Conservation (phyloP, 1,140 invertebrate species). For the Meloidogyne chitwoodi region DNA sequence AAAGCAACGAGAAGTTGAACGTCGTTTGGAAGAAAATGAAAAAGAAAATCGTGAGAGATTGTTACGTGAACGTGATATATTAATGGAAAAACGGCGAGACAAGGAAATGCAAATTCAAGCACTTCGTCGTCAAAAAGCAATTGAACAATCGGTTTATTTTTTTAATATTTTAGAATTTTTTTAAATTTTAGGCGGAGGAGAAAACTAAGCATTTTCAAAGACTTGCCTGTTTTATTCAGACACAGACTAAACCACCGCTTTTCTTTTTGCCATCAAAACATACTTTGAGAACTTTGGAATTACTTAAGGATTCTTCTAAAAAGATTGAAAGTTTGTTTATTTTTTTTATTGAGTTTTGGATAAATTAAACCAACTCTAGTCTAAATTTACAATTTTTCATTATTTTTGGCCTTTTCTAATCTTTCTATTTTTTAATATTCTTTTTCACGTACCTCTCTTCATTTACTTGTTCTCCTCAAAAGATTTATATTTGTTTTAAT, state of each 20-base stretch:
- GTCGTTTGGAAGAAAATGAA: constrained; percentile 84
- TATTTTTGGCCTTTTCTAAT: too few relatives aligned
- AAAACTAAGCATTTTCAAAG: constrained; percentile 78
- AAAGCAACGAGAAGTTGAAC: constrained; percentile 80
- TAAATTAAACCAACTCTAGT: too few relatives aligned
- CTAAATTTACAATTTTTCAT: too few relatives aligned
- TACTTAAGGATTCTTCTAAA: constrained; percentile 40
- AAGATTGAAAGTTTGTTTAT: constrained; percentile 35
- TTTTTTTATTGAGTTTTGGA: neutral
- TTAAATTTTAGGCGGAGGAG: constrained; percentile 67
- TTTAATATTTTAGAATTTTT: neutral
- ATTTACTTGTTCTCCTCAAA: too few relatives aligned
- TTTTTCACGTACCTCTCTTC: too few relatives aligned
- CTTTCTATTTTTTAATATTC: too few relatives aligned
- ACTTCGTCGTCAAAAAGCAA: constrained; percentile 82
- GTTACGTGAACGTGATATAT: constrained; percentile 75
- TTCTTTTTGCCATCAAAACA: constrained; percentile 79
- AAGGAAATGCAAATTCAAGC: constrained; percentile 81
- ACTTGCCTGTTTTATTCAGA: constrained; percentile 78
- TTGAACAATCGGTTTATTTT: constrained; percentile 61
- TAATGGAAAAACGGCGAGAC: constrained; percentile 77
- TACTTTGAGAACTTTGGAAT: constrained; percentile 64
- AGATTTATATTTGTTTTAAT: too few relatives aligned
- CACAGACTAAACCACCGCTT: constrained; percentile 77
- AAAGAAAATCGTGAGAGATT: constrained; percentile 79